Conservation (phyloP, 2,797 vertebrate species). For the Ambastaia sidthimunki region DNA sequence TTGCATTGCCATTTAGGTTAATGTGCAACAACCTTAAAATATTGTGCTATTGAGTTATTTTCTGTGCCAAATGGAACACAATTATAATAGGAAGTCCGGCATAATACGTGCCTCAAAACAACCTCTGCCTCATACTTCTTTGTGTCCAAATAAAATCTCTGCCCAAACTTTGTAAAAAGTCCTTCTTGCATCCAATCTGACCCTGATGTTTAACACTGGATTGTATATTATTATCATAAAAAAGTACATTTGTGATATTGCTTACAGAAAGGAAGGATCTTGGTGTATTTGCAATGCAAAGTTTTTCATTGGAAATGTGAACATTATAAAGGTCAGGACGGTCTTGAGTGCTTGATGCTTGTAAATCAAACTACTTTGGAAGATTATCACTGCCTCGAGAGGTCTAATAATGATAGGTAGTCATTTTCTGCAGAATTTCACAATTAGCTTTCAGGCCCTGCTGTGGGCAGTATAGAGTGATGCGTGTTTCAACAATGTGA, state of each 20-base stretch:
- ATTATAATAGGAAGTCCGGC: too few species aligned
- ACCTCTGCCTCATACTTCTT: too few species aligned
- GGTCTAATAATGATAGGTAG: conserved; percentile 53
- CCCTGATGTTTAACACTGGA: neutral
- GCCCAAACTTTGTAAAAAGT: too few species aligned
- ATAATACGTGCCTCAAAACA: too few species aligned
- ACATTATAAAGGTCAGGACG: conserved; percentile 29
- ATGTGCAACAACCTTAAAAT: too few species aligned
- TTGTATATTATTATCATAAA: neutral
- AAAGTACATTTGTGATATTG: neutral
- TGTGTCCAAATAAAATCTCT: too few species aligned
- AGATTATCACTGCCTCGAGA: conserved; percentile 17
- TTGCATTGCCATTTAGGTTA: too few species aligned
- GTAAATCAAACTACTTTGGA: conserved; percentile 34
- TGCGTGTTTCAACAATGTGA: conserved; percentile 43
- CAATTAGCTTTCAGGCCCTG: conserved; percentile 57
- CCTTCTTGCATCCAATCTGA: neutral
- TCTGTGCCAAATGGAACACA: too few species aligned
- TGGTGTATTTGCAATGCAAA: conserved; percentile 12
- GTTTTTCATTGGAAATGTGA: neutral
- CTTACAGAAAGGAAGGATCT: neutral
- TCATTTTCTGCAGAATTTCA: conserved; percentile 63
- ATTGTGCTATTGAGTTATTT: too few species aligned
- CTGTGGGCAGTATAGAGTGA: conserved; percentile 38
- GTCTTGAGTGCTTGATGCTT: conserved; percentile 24